These are phyloP conservation scores for Acheta domesticus DNA, from an alignment of 2,888 invertebrate species.

Conservation along the genomic window DNA sequence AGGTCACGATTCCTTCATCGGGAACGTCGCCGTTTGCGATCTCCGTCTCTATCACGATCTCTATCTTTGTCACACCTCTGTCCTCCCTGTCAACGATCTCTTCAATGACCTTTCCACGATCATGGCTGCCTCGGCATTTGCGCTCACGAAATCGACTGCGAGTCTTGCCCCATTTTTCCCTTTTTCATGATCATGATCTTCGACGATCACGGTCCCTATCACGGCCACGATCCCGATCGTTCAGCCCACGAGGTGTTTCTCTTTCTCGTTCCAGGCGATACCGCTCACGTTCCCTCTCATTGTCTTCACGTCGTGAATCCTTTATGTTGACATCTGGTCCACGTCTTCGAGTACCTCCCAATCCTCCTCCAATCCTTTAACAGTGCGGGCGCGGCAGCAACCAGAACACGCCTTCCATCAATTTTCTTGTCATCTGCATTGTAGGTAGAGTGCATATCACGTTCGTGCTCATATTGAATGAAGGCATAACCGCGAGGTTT, in stretches of 20 bases:
- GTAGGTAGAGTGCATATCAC: slow-evolving; percentile 99
- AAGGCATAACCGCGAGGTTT: slow-evolving; percentile 99
- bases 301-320: slow-evolving; percentile 93
- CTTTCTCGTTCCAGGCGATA: too few species aligned
- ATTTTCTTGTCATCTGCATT: slow-evolving; percentile 99
- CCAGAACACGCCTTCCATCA: slow-evolving; percentile 94
- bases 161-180: slow-evolving; percentile 37
- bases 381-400: slow-evolving; percentile 97
- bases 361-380: slow-evolving; percentile 95
- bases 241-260: too few species aligned
- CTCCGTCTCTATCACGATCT: slow-evolving; percentile 41
- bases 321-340: slow-evolving; percentile 96
- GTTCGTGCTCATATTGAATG: slow-evolving; percentile 98
- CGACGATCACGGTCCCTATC: slow-evolving; percentile 49
- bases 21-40: slow-evolving; percentile 40
- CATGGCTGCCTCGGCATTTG: slow-evolving; percentile 49
- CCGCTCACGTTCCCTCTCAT: too few species aligned
- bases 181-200: slow-evolving; percentile 48
- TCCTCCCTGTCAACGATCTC: slow-evolving; percentile 50
- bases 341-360: slow-evolving; percentile 93
- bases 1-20: slow-evolving; percentile 45
- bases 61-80: slow-evolving; percentile 42
- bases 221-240: too few species aligned
- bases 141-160: slow-evolving; percentile 40
- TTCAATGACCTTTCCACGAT: slow-evolving; percentile 53